Percentiles rank a stretch among this genome's conserved stretches.
Conservation (phyloP, 2,888 invertebrate species). For the Exocentrus adspersus region DNA sequence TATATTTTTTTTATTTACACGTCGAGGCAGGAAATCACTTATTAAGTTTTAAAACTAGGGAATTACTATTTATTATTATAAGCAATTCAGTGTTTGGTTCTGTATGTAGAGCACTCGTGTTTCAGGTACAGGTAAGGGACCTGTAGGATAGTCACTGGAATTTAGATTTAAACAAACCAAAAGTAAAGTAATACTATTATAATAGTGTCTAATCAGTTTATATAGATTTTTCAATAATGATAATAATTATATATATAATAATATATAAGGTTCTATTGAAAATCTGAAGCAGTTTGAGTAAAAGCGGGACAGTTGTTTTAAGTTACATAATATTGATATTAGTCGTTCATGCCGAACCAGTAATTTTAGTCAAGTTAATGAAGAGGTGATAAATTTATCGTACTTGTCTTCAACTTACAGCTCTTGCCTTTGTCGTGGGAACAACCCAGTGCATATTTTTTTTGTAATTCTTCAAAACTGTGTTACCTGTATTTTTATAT, state of each 20-base stretch:
- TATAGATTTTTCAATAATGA: constrained; percentile 27
- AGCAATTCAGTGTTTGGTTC: constrained; percentile 33
- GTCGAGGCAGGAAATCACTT: constrained; percentile 33
- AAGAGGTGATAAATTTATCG: constrained; percentile 17
- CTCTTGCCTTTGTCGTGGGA: not conserved
- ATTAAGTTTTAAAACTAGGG: constrained; percentile 28
- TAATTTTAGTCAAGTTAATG: constrained; percentile 7
- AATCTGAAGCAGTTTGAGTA: not conserved
- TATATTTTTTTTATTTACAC: constrained; percentile 32
- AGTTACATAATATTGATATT: constrained; percentile 18
- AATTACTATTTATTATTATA: constrained; percentile 34
- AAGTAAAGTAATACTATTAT: no score
- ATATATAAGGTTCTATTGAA: constrained; percentile 15
- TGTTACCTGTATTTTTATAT: no score
- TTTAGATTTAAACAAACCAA: constrained; percentile 9
- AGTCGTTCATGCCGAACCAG: constrained; percentile 14
- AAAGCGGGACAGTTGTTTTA: constrained; percentile 8
- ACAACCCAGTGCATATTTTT: no score
- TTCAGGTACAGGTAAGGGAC: constrained; percentile 4
- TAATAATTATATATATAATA: not conserved
- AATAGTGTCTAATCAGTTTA: constrained; percentile 22
- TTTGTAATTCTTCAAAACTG: no score
- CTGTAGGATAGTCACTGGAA: constrained; percentile 1
- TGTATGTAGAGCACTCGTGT: constrained; percentile 30
- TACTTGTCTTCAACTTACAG: not conserved